A percentile compares a stretch with the other conserved stretches of the same genome.
These are phyloP conservation scores for Burhinus bistriatus DNA, from an alignment of 2,113 vertebrate species.

Conservation along the genomic window DNA sequence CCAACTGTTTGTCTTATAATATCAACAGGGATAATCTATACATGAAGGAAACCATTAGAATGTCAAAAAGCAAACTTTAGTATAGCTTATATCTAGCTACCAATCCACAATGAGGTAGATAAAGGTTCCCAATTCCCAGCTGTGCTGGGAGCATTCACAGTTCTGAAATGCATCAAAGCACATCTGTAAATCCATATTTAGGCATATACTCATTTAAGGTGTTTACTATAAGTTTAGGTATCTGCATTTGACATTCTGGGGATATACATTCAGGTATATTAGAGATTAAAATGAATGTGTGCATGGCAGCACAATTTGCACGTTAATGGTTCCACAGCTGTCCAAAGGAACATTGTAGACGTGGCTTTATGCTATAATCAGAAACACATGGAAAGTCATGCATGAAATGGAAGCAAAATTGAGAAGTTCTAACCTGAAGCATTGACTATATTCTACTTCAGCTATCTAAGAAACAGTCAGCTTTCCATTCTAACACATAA, in stretches of 20 bases:
- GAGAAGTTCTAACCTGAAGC: not conserved
- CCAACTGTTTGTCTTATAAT: not conserved
- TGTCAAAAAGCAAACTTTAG: not conserved
- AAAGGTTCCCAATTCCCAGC: not conserved
- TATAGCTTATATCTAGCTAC: not conserved
- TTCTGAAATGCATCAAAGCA: not conserved
- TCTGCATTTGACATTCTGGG: not conserved
- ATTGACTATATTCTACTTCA: not conserved
- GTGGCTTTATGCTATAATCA: not conserved
- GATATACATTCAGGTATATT: not conserved
- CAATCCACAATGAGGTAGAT: not conserved
- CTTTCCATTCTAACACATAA: not conserved
- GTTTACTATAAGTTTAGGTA: not conserved
- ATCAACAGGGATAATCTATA: not conserved
- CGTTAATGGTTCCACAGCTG: not conserved
- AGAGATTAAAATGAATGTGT: not conserved
- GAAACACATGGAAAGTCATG: not conserved
- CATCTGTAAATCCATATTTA: not conserved
- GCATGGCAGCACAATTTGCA: not conserved
- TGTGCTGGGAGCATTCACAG: not conserved
- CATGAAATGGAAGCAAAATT: not conserved
- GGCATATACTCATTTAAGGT: not conserved
- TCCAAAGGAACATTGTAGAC: not conserved
- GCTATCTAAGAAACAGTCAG: not conserved
- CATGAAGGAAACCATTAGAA: not conserved